Evolutionary conservation across 1,140 invertebrate genomes (phyloP).

Genomic region (Oryctes rhinoceros): DNA sequence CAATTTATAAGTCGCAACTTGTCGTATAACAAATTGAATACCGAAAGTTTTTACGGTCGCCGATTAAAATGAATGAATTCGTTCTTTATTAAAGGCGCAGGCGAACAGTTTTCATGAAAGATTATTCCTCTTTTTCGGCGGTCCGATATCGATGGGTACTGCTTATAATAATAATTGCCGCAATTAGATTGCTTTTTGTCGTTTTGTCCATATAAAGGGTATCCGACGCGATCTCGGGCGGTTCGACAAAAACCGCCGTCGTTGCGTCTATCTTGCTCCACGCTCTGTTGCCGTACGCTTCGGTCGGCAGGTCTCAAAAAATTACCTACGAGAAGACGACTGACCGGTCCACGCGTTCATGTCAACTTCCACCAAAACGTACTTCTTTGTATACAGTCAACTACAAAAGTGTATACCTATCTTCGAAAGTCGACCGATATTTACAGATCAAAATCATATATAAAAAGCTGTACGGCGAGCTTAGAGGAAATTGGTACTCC

Average conservation of each 20-base stretch:
- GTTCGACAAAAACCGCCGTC: neutral
- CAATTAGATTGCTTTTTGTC: slow-evolving; percentile 18
- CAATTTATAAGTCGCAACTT: slow-evolving; percentile 7
- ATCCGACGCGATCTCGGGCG: neutral
- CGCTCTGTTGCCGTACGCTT: neutral
- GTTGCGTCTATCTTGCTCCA: neutral
- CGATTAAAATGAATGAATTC: slow-evolving; percentile 32
- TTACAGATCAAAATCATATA: no score
- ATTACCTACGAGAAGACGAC: neutral
- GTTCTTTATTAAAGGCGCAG: slow-evolving; percentile 27
- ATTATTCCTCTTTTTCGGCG: slow-evolving; percentile 4
- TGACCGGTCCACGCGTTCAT: slow-evolving; percentile 4
- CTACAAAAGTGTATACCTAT: no score
- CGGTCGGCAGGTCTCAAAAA: slow-evolving; percentile 12
- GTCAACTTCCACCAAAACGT: no score
- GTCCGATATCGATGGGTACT: neutral
- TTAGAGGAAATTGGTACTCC: no score
- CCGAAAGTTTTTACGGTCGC: neutral
- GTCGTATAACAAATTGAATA: slow-evolving; percentile 34
- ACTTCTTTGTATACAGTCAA: no score
- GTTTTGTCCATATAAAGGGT: slow-evolving; percentile 17
- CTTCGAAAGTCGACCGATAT: no score
- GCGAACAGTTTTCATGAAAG: slow-evolving; percentile 16
- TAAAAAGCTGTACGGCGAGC: no score
- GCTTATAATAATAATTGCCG: slow-evolving; percentile 22